Conservation (phyloP, 2,113 vertebrate genomes). For the Alosa alosa region DNA sequence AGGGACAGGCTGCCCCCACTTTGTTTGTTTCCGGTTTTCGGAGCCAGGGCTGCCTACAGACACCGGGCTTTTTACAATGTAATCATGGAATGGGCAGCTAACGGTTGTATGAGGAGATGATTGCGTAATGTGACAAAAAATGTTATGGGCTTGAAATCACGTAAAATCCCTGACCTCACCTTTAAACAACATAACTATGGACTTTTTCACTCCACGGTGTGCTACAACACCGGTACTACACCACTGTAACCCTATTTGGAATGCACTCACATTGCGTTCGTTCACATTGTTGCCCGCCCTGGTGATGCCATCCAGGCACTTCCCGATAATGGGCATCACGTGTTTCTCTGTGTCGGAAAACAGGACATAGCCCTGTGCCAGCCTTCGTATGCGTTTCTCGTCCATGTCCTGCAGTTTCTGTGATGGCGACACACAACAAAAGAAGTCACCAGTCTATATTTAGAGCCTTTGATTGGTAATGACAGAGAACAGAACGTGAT, state of each 20-base stretch:
- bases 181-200: no score
- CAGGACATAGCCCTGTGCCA: constrained; percentile 76
- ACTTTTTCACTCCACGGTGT: no score
- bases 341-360: constrained; percentile 81
- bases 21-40: no score
- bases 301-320: constrained; percentile 87
- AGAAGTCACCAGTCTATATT: background rate
- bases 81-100: no score
- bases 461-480: background rate
- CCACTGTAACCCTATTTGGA: background rate
- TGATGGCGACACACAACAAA: background rate
- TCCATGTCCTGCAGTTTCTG: constrained; percentile 89
- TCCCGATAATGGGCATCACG: constrained; percentile 86
- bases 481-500: background rate
- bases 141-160: no score
- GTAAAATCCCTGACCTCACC: no score
- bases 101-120: no score
- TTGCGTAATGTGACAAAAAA: no score
- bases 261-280: constrained; percentile 76
- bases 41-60: no score
- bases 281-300: constrained; percentile 78
- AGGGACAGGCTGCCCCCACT: no score
- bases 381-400: constrained; percentile 72
- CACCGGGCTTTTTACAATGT: no score
- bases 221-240: no score